Conservation (phyloP, 2,888 invertebrate species). For the Drosophila bunnanda region DNA sequence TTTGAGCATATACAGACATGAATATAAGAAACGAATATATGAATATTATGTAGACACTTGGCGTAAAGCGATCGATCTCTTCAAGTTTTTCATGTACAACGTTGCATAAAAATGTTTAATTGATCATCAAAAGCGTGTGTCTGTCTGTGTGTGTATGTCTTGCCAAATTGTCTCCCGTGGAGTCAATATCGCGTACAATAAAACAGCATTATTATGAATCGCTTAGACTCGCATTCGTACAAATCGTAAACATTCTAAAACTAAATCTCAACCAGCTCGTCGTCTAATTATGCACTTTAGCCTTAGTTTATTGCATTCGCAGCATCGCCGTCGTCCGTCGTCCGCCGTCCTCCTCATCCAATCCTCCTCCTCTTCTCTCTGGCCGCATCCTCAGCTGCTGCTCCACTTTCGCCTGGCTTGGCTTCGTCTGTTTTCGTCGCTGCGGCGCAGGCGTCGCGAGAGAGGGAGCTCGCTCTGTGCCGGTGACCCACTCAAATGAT, state of each 20-base stretch:
- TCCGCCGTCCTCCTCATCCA: conserved; percentile 2
- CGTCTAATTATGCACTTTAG: conserved; percentile 64
- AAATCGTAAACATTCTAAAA: conserved; percentile 69
- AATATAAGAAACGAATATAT: conserved; percentile 52
- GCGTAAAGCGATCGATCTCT: conserved; percentile 33
- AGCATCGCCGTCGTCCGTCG: conserved; percentile 25
- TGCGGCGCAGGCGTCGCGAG: conserved; percentile 60
- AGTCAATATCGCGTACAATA: conserved; percentile 71
- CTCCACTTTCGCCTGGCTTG: conserved; percentile 63
- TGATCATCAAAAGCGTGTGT: conserved; percentile 67
- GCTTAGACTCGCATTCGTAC: conserved; percentile 45
- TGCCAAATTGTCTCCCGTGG: conserved; percentile 73
- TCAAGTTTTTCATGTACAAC: conserved; percentile 48
- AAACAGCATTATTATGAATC: conserved; percentile 70
- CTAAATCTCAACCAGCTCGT: conserved; percentile 60
- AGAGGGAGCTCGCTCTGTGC: conserved; percentile 27
- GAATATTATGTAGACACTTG: conserved; percentile 39
- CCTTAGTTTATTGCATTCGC: conserved; percentile 56
- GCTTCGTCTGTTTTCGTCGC: conserved; percentile 21
- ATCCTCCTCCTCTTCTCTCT: conserved; percentile 1
- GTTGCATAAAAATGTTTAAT: conserved; percentile 72
- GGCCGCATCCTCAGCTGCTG: conserved; percentile 52
- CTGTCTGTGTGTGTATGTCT: conserved; percentile 40
- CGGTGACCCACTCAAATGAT: conserved; percentile 53
- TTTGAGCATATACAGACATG: conserved; percentile 58